Base-by-base conservation (phyloP, 2,113 vertebrate species). In the Xiphias gladius region DNA sequence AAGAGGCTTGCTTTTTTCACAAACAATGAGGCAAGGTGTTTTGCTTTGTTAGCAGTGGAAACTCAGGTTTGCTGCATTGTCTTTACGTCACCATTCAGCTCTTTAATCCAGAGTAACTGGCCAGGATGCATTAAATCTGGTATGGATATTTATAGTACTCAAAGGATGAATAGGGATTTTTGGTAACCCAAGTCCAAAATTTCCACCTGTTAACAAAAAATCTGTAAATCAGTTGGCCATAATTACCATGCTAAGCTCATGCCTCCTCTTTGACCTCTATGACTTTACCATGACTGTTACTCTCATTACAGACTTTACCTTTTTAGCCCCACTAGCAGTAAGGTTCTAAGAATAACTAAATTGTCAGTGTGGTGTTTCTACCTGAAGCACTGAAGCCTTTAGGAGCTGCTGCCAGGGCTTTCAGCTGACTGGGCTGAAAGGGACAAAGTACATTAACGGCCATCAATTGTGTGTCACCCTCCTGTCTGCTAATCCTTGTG, bases 401-500 rank as follows among this genome's bases (percentile, higher is more conserved):
- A 32, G 58, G 24, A 54, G 48, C 16, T n/a, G 20, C n/a, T 39
- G 35, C 14, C 16, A 14, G 24, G 17, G 20, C 43, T 63, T 39
- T 70, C 30, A 32, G 55, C 57, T 35, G 43, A 52, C 43, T 30
- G 35, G 17, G 41, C 63, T 59, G 35, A 39, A 0, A 26, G 35
- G 58, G 43, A 54, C 30, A 19, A 39, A 79, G 35, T 35, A 24
- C 30, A 70, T 55, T 50, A 61, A 24, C 1, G 7, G 32, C 62
- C 77, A 22, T 69, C 30, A 43, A 39, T 57, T 43, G 12, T 66
- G 59, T 54, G 81, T 89, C 84, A 68, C 70, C 76, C 76, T 64
- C 74, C 54, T 73, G 54, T 71, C 72, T 74, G 68, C 35, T 73
- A 35, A 68, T 78, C 35, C 50, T 20, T 8, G 22, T 17, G 7